These are phyloP conservation scores for Invenusta paracnida DNA, from an alignment of 2,888 invertebrate species.

Conservation along the genomic window DNA sequence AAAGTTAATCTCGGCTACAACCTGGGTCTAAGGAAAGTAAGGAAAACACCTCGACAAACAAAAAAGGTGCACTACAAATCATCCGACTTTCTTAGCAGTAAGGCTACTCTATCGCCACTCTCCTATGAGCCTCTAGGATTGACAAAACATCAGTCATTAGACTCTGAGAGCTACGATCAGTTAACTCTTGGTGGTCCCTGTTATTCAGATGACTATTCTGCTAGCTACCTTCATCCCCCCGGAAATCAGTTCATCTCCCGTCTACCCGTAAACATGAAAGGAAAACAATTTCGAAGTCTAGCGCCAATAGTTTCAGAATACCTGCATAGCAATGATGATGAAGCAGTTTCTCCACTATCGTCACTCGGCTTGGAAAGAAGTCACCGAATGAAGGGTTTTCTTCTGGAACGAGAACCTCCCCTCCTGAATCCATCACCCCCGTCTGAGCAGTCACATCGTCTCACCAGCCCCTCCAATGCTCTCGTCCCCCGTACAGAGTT, in stretches of 20 bases:
- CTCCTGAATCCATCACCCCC: too few relatives aligned
- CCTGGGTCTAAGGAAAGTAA: background rate
- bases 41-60: background rate
- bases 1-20: background rate
- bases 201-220: background rate
- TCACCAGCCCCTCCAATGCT: too few relatives aligned
- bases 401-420: too few relatives aligned
- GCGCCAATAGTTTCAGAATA: background rate
- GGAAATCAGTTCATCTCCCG: background rate
- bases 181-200: too few relatives aligned
- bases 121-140: background rate
- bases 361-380: too few relatives aligned
- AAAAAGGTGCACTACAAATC: too few relatives aligned
- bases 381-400: too few relatives aligned
- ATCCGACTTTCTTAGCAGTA: background rate
- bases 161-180: background rate
- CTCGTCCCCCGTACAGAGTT: too few relatives aligned
- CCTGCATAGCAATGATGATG: too few relatives aligned
- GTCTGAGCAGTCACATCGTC: too few relatives aligned
- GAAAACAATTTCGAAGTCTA: background rate
- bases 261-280: background rate
- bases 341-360: too few relatives aligned
- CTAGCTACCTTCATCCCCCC: background rate
- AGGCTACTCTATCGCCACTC: background rate
- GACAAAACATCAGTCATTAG: background rate